Conservation (phyloP, 1,140 invertebrate species). For the Druon quercuslanigerum region DNA sequence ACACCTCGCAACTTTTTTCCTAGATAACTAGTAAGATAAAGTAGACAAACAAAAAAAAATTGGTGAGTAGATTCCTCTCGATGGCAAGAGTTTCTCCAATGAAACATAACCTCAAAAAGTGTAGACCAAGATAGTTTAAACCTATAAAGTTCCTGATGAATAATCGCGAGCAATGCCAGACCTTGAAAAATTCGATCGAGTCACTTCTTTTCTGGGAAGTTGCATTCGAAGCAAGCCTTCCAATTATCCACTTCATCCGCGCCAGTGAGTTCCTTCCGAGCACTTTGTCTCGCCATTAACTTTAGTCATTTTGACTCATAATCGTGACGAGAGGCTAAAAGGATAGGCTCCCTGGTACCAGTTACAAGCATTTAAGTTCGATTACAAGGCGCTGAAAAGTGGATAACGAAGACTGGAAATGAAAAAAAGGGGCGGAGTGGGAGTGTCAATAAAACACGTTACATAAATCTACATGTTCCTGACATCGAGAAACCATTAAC, state of each 20-base stretch:
- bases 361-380: conserved; percentile 24
- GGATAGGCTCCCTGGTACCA: conserved; percentile 8
- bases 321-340: conserved; percentile 29
- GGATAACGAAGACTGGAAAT: conserved; percentile 5
- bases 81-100: not conserved
- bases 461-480: conserved; percentile 23
- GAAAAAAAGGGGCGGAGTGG: not conserved
- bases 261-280: conserved; percentile 13
- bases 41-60: not conserved
- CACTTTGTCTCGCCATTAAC: conserved; percentile 30
- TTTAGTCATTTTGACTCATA: conserved; percentile 19
- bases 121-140: no score
- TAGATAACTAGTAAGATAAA: not conserved
- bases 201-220: conserved; percentile 24
- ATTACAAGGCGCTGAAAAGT: conserved; percentile 18
- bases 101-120: conserved; percentile 2
- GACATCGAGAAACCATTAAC: conserved; percentile 31
- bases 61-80: not conserved
- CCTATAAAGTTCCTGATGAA: not conserved
- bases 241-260: conserved; percentile 33
- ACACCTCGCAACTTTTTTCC: not conserved
- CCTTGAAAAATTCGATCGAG: conserved; percentile 29
- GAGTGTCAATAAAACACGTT: conserved; percentile 23
- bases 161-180: conserved; percentile 12
- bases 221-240: not conserved